phyloP scores from a whole-genome alignment of 2,797 vertebrate species.

The Ptychadena robeensis region DNA sequence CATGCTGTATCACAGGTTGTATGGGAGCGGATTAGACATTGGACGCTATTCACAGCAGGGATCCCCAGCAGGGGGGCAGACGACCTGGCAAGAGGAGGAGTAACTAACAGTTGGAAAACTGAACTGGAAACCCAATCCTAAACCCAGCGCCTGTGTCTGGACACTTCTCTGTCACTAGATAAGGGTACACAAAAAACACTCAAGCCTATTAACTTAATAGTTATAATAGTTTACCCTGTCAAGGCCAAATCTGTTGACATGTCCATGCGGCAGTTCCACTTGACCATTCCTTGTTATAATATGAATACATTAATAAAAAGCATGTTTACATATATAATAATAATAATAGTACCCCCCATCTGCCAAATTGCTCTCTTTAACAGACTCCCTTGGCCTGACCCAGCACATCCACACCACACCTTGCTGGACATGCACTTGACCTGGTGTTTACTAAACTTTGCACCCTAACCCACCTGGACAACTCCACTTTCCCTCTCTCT shows the following conservation, averaged over 20 bases:
- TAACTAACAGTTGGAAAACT: slow-evolving; percentile 60
- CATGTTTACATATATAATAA: no score
- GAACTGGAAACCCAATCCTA: slow-evolving; percentile 57
- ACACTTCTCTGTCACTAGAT: slow-evolving; percentile 54
- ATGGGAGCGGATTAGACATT: slow-evolving; percentile 41
- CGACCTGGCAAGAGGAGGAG: slow-evolving; percentile 39
- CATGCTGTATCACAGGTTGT: slow-evolving; percentile 43
- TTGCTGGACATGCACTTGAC: no score
- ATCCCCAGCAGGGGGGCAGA: slow-evolving; percentile 53
- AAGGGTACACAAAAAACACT: slow-evolving; percentile 49
- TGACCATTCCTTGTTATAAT: neutral
- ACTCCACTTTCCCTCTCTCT: no score
- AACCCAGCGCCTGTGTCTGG: slow-evolving; percentile 59
- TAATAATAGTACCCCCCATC: no score
- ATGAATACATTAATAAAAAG: no score
- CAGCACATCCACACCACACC: no score
- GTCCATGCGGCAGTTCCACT: neutral
- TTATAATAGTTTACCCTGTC: slow-evolving; percentile 50
- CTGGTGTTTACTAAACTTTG: no score
- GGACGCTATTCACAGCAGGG: slow-evolving; percentile 48
- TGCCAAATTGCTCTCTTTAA: no score
- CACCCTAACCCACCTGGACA: no score
- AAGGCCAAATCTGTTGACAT: slow-evolving; percentile 14
- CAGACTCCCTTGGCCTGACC: no score
- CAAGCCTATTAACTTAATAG: slow-evolving; percentile 56